Conservation (phyloP, 2,888 invertebrate species). For the Lepas anatifera region DNA sequence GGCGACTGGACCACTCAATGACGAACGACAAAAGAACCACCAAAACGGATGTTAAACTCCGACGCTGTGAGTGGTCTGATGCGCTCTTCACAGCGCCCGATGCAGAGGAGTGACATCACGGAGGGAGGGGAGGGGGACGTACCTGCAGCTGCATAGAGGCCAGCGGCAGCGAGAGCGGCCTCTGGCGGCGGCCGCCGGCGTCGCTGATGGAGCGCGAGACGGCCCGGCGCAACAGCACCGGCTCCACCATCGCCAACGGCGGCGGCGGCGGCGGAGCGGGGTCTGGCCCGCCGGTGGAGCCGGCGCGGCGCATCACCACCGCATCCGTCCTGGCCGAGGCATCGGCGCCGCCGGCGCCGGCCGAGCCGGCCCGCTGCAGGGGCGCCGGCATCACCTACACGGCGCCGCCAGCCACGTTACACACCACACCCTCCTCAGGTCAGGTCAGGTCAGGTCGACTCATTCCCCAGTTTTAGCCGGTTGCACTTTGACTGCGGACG, state of each 20-base stretch:
- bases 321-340: not conserved
- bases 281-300: not conserved
- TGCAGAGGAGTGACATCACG: too few relatives aligned
- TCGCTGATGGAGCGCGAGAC: conserved; percentile 15
- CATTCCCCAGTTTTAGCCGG: too few relatives aligned
- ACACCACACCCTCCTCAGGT: not conserved
- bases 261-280: not conserved
- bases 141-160: conserved; percentile 10
- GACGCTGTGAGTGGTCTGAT: too few relatives aligned
- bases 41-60: too few relatives aligned
- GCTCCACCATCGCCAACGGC: not conserved
- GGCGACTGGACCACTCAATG: too few relatives aligned
- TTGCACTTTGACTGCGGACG: too few relatives aligned
- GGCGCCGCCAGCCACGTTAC: not conserved
- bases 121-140: not conserved
- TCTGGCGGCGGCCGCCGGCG: not conserved
- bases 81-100: too few relatives aligned
- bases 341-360: not conserved
- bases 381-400: not conserved
- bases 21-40: too few relatives aligned
- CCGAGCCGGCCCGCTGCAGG: not conserved
- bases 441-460: not conserved
- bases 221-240: conserved; percentile 16
- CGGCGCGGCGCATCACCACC: not conserved
- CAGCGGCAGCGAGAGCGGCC: conserved; percentile 11